Conservation (phyloP, 92 coral and sea anemone genomes). For the Palythoa heliodiscus region DNA sequence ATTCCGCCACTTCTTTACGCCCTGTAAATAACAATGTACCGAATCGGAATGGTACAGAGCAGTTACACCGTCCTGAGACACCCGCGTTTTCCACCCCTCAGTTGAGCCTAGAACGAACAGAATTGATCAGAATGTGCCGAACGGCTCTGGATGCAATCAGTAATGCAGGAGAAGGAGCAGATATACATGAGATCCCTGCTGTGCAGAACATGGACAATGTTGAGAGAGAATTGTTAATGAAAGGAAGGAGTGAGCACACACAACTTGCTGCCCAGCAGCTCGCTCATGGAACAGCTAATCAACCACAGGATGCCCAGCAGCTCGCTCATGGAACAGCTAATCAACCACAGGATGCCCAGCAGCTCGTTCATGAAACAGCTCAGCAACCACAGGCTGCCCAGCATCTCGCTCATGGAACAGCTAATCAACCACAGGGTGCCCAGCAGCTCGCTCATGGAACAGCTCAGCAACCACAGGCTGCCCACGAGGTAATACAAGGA, state of each 20-base stretch:
- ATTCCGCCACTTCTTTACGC: background rate
- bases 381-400: background rate
- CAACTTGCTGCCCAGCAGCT: background rate
- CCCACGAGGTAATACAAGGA: background rate
- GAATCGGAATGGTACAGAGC: background rate
- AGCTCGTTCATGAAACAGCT: background rate
- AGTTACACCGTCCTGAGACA: background rate
- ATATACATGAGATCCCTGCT: conserved; percentile 22
- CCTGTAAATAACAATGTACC: background rate
- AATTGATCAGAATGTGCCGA: background rate
- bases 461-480: background rate
- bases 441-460: too few species aligned
- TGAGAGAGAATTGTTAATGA: background rate
- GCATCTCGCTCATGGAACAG: background rate
- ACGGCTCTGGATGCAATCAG: background rate
- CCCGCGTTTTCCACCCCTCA: background rate
- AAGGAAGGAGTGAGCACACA: background rate
- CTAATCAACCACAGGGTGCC: background rate
- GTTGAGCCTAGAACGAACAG: background rate
- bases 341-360: background rate
- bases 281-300: background rate
- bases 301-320: background rate
- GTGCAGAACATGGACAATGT: conserved; percentile 9
- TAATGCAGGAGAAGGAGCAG: background rate
- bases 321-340: background rate